Conservation (phyloP, 2,113 vertebrate species). For the Planiliza haematocheilus region DNA sequence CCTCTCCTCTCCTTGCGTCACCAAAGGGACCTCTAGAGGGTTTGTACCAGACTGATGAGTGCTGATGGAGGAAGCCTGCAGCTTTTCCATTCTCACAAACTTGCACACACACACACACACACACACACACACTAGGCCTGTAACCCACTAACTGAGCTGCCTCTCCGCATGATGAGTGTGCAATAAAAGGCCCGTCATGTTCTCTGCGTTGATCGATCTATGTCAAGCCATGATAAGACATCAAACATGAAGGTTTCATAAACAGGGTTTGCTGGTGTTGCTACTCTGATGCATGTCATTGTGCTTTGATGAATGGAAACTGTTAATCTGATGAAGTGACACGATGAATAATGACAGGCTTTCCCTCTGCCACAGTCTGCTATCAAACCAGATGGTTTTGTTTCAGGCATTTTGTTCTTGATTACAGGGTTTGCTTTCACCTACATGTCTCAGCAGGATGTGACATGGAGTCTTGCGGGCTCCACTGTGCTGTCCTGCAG, state of each 20-base stretch:
- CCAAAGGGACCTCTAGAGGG: slow-evolving; percentile 17
- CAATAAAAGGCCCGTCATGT: slow-evolving; percentile 9
- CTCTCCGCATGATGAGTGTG: not conserved
- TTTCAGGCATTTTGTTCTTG: too few relatives aligned
- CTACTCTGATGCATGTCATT: not conserved
- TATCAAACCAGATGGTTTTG: not conserved
- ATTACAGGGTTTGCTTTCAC: not conserved
- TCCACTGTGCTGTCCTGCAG: not conserved
- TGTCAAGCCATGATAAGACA: not conserved
- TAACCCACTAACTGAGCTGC: slow-evolving; percentile 13
- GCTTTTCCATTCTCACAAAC: slow-evolving; percentile 6
- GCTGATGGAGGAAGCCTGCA: slow-evolving; percentile 23
- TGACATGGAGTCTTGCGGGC: not conserved
- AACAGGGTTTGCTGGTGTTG: not conserved
- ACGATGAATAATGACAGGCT: too few relatives aligned
- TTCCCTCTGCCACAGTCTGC: not conserved
- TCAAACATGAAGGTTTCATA: not conserved
- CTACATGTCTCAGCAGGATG: not conserved
- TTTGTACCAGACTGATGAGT: slow-evolving; percentile 17
- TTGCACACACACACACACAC: not conserved
- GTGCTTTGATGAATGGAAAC: not conserved
- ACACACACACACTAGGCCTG: not conserved
- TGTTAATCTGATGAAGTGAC: not conserved
- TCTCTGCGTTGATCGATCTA: not conserved
- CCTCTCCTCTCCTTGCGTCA: slow-evolving; percentile 26